Evolutionary conservation across 1,140 invertebrate genomes (phyloP), one percentile per base, ranked within the genome.

Genomic region (Listronotus bonariensis): DNA sequence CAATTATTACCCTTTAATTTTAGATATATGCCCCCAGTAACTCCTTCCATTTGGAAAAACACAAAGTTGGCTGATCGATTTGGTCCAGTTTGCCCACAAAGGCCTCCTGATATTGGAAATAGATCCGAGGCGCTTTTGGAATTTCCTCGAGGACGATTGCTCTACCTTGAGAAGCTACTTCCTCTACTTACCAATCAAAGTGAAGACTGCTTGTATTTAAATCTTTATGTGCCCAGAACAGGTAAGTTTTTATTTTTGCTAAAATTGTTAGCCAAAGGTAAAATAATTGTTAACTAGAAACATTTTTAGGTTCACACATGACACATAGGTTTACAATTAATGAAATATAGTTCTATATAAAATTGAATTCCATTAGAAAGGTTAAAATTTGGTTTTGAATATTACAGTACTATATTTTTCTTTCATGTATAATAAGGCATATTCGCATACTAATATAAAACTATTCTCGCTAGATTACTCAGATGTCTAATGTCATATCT

Each of bases 191-290:
- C 85, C 68, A 93, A 97, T 77, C 93, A 97, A 82, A 94, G 89
- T 79, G 96, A 98, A 83, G 96, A 99, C 83, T 99, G 96, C 79
- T 89, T 98, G 72, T 97, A 97, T 80, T 86, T 98, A 71, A 98
- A 98, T 81, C 87, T 98, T 65, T 98, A 96, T 80, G 92, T 96
- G 62, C 96, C 96, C 67, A 86, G 88, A 72, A 83, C 83, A 76
- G 89, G 92, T 92, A 79, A 89, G 88, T 26, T 26, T 26, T 26
- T 3, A 26, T 26, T 26, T 26, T 1, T 26, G 20, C 5, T 26
- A 3, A 26, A 26, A 26, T 26, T 26, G 89, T 92, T 92, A 79
- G 89, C 88, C 68, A 34, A 34, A n/a, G n/a, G n/a, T n/a, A n/a
- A n/a, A n/a, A n/a, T n/a, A n/a, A n/a, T n/a, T n/a, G n/a, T n/a